Evolutionary conservation across 2,888 invertebrate genomes (phyloP).

Genomic region (Aleiodes alternator): DNA sequence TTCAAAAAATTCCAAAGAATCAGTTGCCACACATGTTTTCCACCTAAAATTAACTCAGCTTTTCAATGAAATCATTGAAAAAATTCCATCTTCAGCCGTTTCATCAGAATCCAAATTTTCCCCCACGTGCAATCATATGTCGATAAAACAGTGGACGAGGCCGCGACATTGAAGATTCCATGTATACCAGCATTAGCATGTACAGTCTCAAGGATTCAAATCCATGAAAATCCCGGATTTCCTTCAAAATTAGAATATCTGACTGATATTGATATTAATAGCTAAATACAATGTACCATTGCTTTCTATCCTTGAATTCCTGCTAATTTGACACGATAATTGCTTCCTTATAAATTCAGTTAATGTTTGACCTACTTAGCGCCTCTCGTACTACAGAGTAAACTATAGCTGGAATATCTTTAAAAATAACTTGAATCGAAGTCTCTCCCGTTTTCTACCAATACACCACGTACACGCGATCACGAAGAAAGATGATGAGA

Average conservation of each 20-base stretch:
- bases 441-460: conserved; percentile 12
- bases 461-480: conserved; percentile 26
- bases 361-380: conserved; percentile 38
- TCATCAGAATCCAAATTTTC: background rate
- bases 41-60: no score
- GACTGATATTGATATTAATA: background rate
- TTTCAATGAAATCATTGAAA: no score
- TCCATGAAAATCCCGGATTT: background rate
- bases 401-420: conserved; percentile 38
- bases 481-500: background rate
- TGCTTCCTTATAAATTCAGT: conserved; percentile 22
- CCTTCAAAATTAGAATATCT: background rate
- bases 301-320: background rate
- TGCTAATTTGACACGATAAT: background rate
- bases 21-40: no score
- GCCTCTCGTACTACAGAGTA: conserved; percentile 13
- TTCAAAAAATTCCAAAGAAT: no score
- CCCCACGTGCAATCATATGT: background rate
- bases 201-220: conserved; percentile 2
- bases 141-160: conserved; percentile 25
- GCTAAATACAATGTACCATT: background rate
- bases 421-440: conserved; percentile 37
- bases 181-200: background rate
- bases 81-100: background rate
- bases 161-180: background rate